Evolutionary conservation across 2,797 vertebrate genomes (phyloP).

Genomic region (Thaleichthys pacificus): DNA sequence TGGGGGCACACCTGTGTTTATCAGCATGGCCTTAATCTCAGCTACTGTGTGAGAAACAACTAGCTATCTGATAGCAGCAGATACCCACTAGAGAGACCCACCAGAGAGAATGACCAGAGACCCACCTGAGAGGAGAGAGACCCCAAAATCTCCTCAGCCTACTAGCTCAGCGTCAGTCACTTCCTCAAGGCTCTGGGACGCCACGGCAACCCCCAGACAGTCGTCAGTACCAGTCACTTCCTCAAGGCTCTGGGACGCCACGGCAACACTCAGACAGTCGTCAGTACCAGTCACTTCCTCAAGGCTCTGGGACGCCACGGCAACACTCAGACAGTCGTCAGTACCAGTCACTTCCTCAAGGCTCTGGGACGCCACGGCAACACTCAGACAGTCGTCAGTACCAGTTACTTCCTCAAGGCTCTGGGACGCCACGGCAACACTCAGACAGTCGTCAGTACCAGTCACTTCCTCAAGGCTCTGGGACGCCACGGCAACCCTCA

Average conservation of each 20-base stretch:
- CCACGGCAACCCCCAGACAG: too few relatives aligned
- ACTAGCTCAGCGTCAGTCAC: neutral
- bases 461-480: neutral
- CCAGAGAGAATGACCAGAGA: too few relatives aligned
- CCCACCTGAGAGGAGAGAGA: neutral
- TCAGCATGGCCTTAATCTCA: conserved; percentile 13
- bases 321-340: neutral
- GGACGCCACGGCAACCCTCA: conserved; percentile 1
- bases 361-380: too few relatives aligned
- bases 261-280: too few relatives aligned
- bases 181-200: neutral
- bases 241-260: too few relatives aligned
- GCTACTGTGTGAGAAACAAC: conserved; percentile 32
- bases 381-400: too few relatives aligned
- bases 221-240: too few relatives aligned
- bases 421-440: too few relatives aligned
- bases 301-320: neutral
- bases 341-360: neutral
- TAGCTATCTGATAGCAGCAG: conserved; percentile 30
- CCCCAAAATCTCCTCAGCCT: neutral
- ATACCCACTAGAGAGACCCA: neutral
- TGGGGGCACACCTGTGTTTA: conserved; percentile 51
- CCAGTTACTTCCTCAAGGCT: too few relatives aligned
- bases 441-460: too few relatives aligned
- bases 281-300: too few relatives aligned